A percentile compares a stretch with the other conserved stretches of the same genome.
phyloP scores from a whole-genome alignment of 2,888 invertebrate species.

The Sepiola atlantica region DNA sequence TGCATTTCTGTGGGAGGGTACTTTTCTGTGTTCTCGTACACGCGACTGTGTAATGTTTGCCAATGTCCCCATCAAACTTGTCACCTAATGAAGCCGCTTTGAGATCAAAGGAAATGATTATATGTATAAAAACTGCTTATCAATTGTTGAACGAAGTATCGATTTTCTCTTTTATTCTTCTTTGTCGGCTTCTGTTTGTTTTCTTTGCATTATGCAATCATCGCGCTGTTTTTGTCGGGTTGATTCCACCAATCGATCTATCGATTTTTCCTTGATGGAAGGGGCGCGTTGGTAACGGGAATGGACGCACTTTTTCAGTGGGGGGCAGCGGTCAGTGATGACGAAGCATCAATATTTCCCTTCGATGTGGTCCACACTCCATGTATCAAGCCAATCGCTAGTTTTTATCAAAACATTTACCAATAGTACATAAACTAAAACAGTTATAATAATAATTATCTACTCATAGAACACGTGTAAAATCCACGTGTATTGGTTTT shows the following conservation, averaged over 20 bases:
- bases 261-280: not conserved
- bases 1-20: too few species aligned
- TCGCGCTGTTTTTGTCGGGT: not conserved
- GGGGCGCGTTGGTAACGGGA: not conserved
- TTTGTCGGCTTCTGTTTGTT: not conserved
- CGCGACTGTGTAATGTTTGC: too few species aligned
- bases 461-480: too few species aligned
- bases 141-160: conserved; percentile 32
- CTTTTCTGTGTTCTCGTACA: too few species aligned
- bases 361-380: not conserved
- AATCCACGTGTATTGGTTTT: too few species aligned
- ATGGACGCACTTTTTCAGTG: not conserved
- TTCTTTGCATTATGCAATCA: conserved; percentile 32
- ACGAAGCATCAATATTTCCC: not conserved
- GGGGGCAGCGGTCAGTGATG: not conserved
- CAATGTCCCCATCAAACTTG: not conserved
- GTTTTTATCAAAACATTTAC: too few species aligned
- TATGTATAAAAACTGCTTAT: conserved; percentile 32
- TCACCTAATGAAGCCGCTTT: not conserved
- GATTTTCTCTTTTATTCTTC: not conserved
- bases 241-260: not conserved
- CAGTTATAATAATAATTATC: too few species aligned
- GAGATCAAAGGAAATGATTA: not conserved
- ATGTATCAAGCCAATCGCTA: not conserved
- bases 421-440: too few species aligned